These are phyloP conservation scores for Gymnoscopelus braueri DNA, from an alignment of 2,797 vertebrate genomes.

Conservation along the genomic window DNA sequence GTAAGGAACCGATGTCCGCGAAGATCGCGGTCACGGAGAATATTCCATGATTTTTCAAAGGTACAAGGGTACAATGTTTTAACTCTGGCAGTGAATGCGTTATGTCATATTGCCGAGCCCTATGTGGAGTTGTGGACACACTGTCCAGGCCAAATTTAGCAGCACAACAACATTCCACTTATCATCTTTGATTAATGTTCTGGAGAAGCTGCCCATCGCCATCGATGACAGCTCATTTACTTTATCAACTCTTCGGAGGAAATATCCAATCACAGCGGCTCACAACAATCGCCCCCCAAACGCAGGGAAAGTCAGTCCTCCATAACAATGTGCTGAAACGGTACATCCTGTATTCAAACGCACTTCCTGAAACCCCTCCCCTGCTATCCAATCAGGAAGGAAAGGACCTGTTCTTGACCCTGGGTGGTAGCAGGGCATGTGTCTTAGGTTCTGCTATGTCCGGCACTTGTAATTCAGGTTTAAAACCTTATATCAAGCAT, in stretches of 20 bases:
- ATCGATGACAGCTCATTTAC: constrained; percentile 19
- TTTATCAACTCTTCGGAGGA: constrained; percentile 40
- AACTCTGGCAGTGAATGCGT: too few relatives aligned
- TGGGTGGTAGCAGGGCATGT: constrained; percentile 30
- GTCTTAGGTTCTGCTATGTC: too few relatives aligned
- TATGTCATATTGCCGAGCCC: too few relatives aligned
- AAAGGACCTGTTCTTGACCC: constrained; percentile 41
- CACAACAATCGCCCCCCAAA: constrained; percentile 30
- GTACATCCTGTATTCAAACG: constrained; percentile 60
- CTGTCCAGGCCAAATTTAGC: not conserved
- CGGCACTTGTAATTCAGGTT: too few relatives aligned
- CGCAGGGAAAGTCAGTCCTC: constrained; percentile 24
- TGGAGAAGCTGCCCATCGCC: constrained; percentile 28
- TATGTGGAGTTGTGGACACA: too few relatives aligned
- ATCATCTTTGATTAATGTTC: constrained; percentile 3
- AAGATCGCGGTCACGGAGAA: too few relatives aligned
- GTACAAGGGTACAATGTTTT: too few relatives aligned
- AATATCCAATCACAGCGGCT: constrained; percentile 45
- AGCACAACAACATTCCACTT: not conserved
- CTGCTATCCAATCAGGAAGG: constrained; percentile 70
- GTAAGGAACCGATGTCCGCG: too few relatives aligned
- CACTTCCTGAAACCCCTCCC: constrained; percentile 60
- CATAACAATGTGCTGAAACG: constrained; percentile 66
- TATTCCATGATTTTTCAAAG: too few relatives aligned
- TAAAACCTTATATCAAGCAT: too few relatives aligned